Evolutionary conservation across 2,113 vertebrate genomes (phyloP).

Genomic region (Antigone vipio): DNA sequence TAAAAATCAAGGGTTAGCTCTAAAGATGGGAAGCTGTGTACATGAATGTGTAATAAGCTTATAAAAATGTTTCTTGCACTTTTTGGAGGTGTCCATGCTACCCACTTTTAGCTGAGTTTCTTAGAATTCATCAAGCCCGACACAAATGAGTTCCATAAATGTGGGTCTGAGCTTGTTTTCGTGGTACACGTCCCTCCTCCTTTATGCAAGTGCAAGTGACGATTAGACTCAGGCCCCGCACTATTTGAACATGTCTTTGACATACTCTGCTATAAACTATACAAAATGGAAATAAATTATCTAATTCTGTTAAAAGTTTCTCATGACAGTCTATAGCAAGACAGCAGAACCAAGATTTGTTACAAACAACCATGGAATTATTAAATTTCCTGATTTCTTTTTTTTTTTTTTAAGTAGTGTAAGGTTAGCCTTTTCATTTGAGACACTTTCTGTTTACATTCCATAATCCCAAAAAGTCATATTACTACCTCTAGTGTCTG

Average conservation of each 20-base stretch:
- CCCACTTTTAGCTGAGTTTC: background rate
- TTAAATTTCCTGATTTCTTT: background rate
- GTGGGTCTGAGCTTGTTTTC: background rate
- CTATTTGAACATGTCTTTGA: background rate
- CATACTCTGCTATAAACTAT: background rate
- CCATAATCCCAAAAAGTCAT: constrained; percentile 57
- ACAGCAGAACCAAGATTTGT: background rate
- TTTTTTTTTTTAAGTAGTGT: background rate
- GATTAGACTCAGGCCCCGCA: background rate
- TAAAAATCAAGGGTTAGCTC: constrained; percentile 65
- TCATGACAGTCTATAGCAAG: background rate
- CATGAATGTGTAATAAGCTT: background rate
- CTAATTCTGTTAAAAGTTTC: background rate
- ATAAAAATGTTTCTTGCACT: constrained; percentile 7
- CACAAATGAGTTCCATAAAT: background rate
- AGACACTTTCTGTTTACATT: constrained; percentile 23
- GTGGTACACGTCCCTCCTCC: background rate
- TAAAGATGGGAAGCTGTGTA: constrained; percentile 50
- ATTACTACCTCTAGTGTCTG: constrained; percentile 44
- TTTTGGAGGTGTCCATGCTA: background rate
- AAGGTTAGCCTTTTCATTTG: constrained; percentile 10
- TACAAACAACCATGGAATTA: background rate
- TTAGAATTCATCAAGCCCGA: background rate
- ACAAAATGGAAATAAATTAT: background rate
- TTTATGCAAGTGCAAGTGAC: background rate